Evolutionary conservation across 64 coral and sea anemone species (phyloP), one percentile per base, ranked within the genome.

Genomic region (Anthopleura sola): DNA sequence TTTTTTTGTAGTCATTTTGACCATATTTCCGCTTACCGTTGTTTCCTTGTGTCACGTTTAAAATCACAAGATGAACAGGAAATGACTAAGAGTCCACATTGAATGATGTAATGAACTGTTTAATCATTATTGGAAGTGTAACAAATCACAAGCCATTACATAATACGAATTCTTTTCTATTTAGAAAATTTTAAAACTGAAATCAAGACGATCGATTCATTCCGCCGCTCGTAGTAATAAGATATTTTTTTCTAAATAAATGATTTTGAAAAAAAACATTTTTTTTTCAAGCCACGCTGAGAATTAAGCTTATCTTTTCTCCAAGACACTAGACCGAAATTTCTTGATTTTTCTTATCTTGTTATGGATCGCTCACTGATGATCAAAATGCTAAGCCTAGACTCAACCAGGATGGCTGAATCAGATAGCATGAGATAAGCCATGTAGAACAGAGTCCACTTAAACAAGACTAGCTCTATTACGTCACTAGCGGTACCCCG

Each of bases 61-160:
- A 15, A 71, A 31, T 71, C 66, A 16, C 28, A 36, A 71, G 66
- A 71, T 1, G 66, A 62, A 32, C 66, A 71, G 66, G 66, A 71
- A 71, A 32, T 71, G 66, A 71, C 66, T 71, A 32, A 16, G 3
- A 10, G 2, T 34, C 28, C 11, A 32, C 12, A 71, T n/a, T n/a
- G n/a, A 32, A 71, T 71, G 66, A 71, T 71, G 66, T 71, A 71
- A 71, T 71, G 31, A 71, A n/a, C 34, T 71, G 28, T 71, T 8
- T 23, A 28, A 68, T 29, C 19, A 48, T 24, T 81, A 48, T 46
- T 82, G 11, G 21, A 51, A 33, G 13, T 83, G 81, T 54, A 46
- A 50, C 34, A 24, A 32, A 48, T 38, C 31, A 36, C 49, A 34
- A 29, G 24, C 21, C 28, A 8, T 44, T 44, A 44, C 9, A 44